A percentile compares a stretch with the other conserved stretches of the same genome.
Conservation (phyloP, 2,113 vertebrate species). For the Melanotaenia duboulayi region DNA sequence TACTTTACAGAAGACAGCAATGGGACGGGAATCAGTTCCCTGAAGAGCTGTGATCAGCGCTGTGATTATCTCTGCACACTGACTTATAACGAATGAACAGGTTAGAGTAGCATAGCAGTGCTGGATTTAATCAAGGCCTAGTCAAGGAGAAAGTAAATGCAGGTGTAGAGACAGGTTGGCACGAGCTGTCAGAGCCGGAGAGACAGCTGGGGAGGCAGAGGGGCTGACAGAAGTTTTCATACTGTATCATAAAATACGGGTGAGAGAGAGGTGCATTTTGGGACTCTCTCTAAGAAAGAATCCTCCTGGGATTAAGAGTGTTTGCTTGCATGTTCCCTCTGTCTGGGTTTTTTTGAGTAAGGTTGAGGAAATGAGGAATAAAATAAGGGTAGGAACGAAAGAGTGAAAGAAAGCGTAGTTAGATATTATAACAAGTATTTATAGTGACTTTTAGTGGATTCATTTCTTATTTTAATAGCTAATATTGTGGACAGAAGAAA, state of each 20-base stretch:
- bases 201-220: background rate
- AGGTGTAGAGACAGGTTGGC: background rate
- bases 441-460: background rate
- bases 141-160: slow-evolving; percentile 5
- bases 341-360: slow-evolving; percentile 5
- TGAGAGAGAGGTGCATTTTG: slow-evolving; percentile 19
- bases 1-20: slow-evolving; percentile 46
- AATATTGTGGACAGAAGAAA: background rate
- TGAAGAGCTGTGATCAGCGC: slow-evolving; percentile 38
- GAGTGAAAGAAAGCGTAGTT: background rate
- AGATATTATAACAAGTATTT: background rate
- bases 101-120: background rate
- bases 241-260: slow-evolving; percentile 7
- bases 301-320: slow-evolving; percentile 11
- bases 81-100: slow-evolving; percentile 32
- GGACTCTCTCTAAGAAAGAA: slow-evolving; percentile 29
- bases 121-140: slow-evolving; percentile 25
- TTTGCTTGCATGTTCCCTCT: slow-evolving; percentile 9
- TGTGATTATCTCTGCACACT: slow-evolving; percentile 58
- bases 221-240: background rate
- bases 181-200: background rate
- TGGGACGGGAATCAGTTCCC: slow-evolving; percentile 54
- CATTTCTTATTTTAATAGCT: background rate
- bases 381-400: background rate
- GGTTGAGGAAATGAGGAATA: slow-evolving; percentile 17